Evolutionary conservation across 1,140 invertebrate genomes (phyloP), one percentile per base, ranked within the genome.

Genomic region (Neodiprion lecontei): DNA sequence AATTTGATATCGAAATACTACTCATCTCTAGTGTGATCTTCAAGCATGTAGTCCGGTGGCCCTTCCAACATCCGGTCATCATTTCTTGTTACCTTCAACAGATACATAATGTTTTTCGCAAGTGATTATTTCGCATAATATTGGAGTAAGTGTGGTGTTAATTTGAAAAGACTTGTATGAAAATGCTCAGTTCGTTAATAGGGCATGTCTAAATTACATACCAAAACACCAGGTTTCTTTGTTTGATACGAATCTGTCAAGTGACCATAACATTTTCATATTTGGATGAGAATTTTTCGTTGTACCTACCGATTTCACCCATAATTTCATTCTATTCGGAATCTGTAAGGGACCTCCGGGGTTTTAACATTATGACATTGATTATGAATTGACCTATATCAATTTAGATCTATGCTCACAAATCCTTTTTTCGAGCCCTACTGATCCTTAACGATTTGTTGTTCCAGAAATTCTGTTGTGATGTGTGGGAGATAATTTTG

Each of bases 1-100:
- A 40, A 72, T 74, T 75, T 50, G 9, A 74, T 68, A 49, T 66
- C 67, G 65, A 78, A 28, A 72, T 70, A 17, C 53, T 61, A 61
- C 70, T 81, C 73, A 1, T 73, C 75, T 17, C 28, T 17, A 69
- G 75, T 76, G 48, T 78, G 70, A 48, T 81, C 76, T 48, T 74
- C 48, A 23, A 78, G 23, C 40, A 75, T 73, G 28, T 78, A 79
- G 40, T 79, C 72, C 12, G 67, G 28, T 1, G 73, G 48, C 48
- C 74, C 47, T 71, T 83, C 79, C 73, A 71, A 49, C 53, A 76
- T 77, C 74, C 80, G 76, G 73, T 79, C 80, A 78, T 86, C 79
- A 53, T 79, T 77, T 78, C 76, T 71, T 74, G 81, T 73, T 70
- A 84, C 82, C 85, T 87, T 82, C 70, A 88, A 87, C 81, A 85